A percentile compares a stretch with the other conserved stretches of the same genome.
These are phyloP conservation scores for Dasypolia templi DNA, from an alignment of 2,888 invertebrate species.

Conservation along the genomic window DNA sequence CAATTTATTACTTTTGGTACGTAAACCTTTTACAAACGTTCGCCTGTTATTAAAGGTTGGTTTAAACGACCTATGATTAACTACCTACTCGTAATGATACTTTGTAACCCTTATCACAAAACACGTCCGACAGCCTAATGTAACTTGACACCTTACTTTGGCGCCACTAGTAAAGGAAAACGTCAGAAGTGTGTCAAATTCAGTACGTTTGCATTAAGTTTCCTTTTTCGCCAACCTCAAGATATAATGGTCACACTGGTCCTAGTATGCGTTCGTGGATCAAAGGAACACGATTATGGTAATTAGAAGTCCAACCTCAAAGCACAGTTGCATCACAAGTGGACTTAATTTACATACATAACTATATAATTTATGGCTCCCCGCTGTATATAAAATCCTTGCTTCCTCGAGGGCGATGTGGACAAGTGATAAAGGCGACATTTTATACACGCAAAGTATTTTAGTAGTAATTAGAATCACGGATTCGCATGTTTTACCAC, in stretches of 20 bases:
- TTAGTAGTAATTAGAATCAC: neutral
- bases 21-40: neutral
- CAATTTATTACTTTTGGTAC: too few species aligned
- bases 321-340: conserved; percentile 27
- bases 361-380: conserved; percentile 7
- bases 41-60: neutral
- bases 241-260: too few species aligned
- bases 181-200: neutral
- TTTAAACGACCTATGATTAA: neutral
- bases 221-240: neutral
- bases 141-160: neutral
- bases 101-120: neutral
- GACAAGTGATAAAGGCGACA: neutral
- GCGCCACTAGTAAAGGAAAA: neutral
- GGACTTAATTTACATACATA: conserved; percentile 39
- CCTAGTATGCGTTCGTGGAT: neutral
- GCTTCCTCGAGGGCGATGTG: neutral
- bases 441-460: neutral
- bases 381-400: neutral
- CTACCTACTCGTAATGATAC: neutral
- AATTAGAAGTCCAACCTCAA: conserved; percentile 20
- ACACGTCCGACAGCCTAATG: neutral
- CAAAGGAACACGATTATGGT: conserved; percentile 16
- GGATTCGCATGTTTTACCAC: too few species aligned
- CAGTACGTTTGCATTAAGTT: neutral